Percentiles rank a stretch among this genome's conserved stretches.
Evolutionary conservation across 2,888 invertebrate species (phyloP).

Genomic region (Digitonthophagus gazella): DNA sequence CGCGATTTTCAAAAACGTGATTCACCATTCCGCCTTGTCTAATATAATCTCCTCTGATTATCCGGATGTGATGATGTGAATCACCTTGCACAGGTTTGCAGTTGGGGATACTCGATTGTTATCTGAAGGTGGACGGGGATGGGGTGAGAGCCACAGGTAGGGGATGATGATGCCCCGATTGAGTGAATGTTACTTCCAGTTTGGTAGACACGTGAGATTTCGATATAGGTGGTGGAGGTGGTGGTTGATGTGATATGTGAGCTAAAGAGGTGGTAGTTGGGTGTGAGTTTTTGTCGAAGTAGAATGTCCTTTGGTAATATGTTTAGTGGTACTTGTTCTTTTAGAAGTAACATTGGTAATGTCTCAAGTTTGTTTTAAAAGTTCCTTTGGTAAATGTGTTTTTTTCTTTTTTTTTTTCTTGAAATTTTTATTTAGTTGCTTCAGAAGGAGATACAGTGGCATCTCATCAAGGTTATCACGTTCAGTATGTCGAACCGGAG

Average conservation of each 20-base stretch:
- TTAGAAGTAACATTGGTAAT: slow-evolving; percentile 23
- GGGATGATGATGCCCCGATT: slow-evolving; percentile 31
- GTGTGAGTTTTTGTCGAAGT: not conserved
- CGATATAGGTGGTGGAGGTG: slow-evolving; percentile 19
- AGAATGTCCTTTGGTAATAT: not conserved
- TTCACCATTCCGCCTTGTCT: slow-evolving; percentile 23
- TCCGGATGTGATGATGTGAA: slow-evolving; percentile 15
- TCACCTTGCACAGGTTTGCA: slow-evolving; percentile 22
- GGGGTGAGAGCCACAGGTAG: slow-evolving; percentile 31
- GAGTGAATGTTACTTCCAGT: slow-evolving; percentile 33
- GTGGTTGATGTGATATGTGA: not conserved
- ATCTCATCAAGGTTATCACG: slow-evolving; percentile 63
- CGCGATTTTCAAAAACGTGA: slow-evolving; percentile 17
- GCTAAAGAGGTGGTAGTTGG: not conserved
- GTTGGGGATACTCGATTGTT: slow-evolving; percentile 25
- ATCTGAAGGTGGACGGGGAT: slow-evolving; percentile 5
- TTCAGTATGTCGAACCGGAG: slow-evolving; percentile 73
- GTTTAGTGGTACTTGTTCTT: slow-evolving; percentile 8
- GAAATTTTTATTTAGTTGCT: slow-evolving; percentile 43
- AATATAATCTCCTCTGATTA: slow-evolving; percentile 21
- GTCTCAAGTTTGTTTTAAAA: slow-evolving; percentile 18
- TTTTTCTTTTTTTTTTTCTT: slow-evolving; percentile 16
- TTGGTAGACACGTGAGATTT: slow-evolving; percentile 27
- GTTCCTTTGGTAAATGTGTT: not conserved
- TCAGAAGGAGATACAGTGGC: slow-evolving; percentile 62